phyloP scores from a whole-genome alignment of 92 coral and sea anemone genomes.

The Bergia sp. region DNA sequence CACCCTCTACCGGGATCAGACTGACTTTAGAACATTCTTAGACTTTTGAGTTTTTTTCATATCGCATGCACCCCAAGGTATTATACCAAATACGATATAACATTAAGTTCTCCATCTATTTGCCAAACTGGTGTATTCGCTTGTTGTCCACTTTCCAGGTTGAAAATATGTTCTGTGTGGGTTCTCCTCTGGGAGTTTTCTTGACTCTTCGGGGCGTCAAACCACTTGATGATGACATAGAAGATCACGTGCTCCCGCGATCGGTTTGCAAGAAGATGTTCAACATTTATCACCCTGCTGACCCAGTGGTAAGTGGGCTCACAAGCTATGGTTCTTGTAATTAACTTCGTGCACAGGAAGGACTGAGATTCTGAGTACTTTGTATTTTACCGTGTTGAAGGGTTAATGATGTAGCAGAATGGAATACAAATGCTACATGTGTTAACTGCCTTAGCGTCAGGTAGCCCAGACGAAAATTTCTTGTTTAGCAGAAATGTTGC shows the following conservation, averaged over 20 bases:
- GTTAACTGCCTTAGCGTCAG: too few relatives aligned
- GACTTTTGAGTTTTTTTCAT: background rate
- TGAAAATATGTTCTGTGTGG: constrained; percentile 82
- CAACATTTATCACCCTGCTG: constrained; percentile 96
- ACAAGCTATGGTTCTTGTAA: background rate
- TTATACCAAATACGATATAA: background rate
- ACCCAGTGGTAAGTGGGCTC: constrained; percentile 86
- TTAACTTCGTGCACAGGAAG: background rate
- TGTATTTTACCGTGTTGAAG: too few relatives aligned
- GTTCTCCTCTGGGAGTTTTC: constrained; percentile 98
- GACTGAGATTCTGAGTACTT: background rate
- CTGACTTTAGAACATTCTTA: background rate
- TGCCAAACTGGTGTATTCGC: background rate
- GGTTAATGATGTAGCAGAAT: too few relatives aligned
- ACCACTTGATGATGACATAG: constrained; percentile 88
- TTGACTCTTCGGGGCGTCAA: constrained; percentile 90
- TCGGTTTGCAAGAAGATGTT: constrained; percentile 88
- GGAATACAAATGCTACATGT: too few relatives aligned
- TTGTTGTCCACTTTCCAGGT: constrained; percentile 54
- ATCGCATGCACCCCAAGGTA: background rate
- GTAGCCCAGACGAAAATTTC: too few relatives aligned
- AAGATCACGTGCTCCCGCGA: constrained; percentile 93
- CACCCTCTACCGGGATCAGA: too few relatives aligned
- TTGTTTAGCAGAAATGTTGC: too few relatives aligned
- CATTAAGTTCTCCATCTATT: background rate